phyloP scores from a whole-genome alignment of 1,140 invertebrate species.

The Micrasema minimum region DNA sequence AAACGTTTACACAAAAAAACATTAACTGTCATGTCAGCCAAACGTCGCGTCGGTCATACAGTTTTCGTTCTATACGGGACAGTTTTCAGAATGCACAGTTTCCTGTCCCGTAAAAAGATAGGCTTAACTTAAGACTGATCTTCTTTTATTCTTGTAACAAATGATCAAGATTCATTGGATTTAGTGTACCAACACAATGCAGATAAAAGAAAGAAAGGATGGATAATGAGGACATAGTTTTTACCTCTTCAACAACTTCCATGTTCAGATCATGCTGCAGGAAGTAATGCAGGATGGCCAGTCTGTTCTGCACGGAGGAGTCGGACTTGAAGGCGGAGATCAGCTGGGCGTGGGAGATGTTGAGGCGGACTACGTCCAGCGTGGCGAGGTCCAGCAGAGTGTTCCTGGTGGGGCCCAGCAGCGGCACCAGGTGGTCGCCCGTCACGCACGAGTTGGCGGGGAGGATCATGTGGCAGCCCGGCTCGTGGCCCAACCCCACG shows the following conservation, averaged over 20 bases:
- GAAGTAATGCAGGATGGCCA: slow-evolving; percentile 83
- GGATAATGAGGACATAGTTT: neutral
- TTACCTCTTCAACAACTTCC: slow-evolving; percentile 75
- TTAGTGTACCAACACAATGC: too few relatives aligned
- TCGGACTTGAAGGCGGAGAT: slow-evolving; percentile 75
- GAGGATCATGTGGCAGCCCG: slow-evolving; percentile 80
- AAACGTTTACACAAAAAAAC: too few relatives aligned
- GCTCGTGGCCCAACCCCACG: slow-evolving; percentile 81
- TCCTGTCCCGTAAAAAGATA: too few relatives aligned
- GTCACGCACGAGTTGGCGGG: slow-evolving; percentile 68
- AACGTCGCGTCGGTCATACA: too few relatives aligned
- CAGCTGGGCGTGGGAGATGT: slow-evolving; percentile 71
- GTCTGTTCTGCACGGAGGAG: slow-evolving; percentile 73
- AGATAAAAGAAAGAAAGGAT: too few relatives aligned
- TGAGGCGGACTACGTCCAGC: slow-evolving; percentile 75
- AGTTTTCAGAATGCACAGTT: too few relatives aligned
- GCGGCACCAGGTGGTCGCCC: slow-evolving; percentile 73
- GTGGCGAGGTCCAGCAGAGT: slow-evolving; percentile 75
- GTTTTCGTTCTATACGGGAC: too few relatives aligned
- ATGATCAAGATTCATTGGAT: too few relatives aligned
- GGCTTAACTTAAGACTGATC: too few relatives aligned
- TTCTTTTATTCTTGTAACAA: neutral
- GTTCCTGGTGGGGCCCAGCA: slow-evolving; percentile 68
- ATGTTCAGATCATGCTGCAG: slow-evolving; percentile 78
- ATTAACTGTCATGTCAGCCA: too few relatives aligned